Conservation (phyloP, 2,888 invertebrate genomes). For the Ennomos erosarius region DNA sequence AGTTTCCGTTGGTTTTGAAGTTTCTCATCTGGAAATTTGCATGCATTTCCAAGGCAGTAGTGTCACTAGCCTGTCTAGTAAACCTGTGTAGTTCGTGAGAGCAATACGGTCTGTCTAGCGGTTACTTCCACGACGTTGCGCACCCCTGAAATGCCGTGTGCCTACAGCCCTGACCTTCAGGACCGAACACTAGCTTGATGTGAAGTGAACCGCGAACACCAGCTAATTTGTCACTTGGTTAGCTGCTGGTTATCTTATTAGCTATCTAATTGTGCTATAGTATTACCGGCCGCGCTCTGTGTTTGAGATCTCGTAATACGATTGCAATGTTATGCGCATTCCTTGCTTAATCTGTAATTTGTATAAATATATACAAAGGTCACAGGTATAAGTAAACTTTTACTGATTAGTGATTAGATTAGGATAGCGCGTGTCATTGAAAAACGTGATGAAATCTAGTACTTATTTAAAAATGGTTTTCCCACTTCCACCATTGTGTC, state of each 20-base stretch:
- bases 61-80: not conserved
- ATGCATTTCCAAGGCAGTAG: constrained; percentile 9
- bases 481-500: no score
- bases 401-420: no score
- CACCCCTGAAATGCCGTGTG: constrained; percentile 3
- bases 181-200: constrained; percentile 31
- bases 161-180: constrained; percentile 11
- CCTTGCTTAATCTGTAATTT: not conserved
- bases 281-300: not conserved
- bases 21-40: constrained; percentile 17
- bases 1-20: constrained; percentile 6
- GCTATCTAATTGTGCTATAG: not conserved
- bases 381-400: no score
- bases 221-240: constrained; percentile 58
- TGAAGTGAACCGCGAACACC: constrained; percentile 54
- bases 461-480: no score
- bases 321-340: not conserved
- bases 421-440: no score
- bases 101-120: constrained; percentile 13
- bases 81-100: constrained; percentile 3
- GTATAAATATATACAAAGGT: no score
- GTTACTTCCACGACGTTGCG: constrained; percentile 18
- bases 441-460: no score
- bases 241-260: constrained; percentile 28
- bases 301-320: no score